Conservation (phyloP, 1,140 invertebrate species). For the Chlorops oryzae region DNA sequence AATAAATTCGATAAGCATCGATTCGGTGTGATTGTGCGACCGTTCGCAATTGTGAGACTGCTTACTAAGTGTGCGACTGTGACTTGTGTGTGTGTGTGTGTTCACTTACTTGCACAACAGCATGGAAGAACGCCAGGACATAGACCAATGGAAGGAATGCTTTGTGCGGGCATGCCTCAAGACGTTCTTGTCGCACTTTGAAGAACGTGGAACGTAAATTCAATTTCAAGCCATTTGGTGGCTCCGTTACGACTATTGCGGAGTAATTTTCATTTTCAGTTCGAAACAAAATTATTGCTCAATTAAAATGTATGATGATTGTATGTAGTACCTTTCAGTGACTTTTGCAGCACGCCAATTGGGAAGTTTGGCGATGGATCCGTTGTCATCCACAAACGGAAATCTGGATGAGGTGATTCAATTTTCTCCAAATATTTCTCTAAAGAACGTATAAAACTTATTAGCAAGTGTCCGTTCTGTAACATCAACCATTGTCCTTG, state of each 20-base stretch:
- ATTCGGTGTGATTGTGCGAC: too few species aligned
- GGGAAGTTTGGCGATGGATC: constrained; percentile 79
- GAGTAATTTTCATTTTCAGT: neutral
- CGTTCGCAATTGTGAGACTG: too few species aligned
- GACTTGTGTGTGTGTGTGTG: too few species aligned
- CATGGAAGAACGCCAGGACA: constrained; percentile 84
- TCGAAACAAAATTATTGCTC: neutral
- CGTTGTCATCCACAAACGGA: constrained; percentile 87
- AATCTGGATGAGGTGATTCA: constrained; percentile 76
- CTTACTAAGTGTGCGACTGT: too few species aligned
- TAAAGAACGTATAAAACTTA: constrained; percentile 70
- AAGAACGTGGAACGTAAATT: constrained; percentile 85
- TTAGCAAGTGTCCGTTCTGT: constrained; percentile 82
- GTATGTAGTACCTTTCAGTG: constrained; percentile 63
- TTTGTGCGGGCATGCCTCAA: constrained; percentile 67
- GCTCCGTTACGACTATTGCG: constrained; percentile 74
- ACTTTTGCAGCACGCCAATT: constrained; percentile 79
- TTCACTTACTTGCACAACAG: constrained; percentile 67
- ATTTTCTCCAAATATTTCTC: constrained; percentile 78
- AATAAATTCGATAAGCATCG: too few species aligned
- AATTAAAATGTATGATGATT: constrained; percentile 4
- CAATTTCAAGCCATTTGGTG: constrained; percentile 81
- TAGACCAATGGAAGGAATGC: constrained; percentile 73
- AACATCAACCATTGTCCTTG: constrained; percentile 84
- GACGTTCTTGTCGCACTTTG: constrained; percentile 65